Evolutionary conservation across 2,797 vertebrate species (phyloP), one percentile per base, ranked within the genome.

Genomic region (Melopsittacus undulatus): DNA sequence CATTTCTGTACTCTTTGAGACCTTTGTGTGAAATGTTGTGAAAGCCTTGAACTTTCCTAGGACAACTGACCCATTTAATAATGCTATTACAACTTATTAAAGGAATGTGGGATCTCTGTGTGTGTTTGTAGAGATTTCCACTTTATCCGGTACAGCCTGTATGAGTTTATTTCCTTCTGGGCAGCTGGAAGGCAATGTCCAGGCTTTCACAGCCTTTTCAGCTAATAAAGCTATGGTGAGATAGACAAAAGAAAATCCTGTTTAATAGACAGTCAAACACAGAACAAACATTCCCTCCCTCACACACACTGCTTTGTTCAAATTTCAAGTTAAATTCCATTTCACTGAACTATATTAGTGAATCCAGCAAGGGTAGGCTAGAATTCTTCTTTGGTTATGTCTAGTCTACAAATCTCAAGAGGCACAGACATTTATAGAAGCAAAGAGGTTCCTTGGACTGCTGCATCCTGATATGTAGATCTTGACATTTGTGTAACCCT

Each of bases 301-400:
- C 30, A 83, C 38, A 48, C 11, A 48, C 5, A 36, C 27, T 72
- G 6, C 24, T 81, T 85, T 92, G 29, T 52, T 95, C 66, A 66
- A 42, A 73, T 79, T 91, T 86, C 69, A 86, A 91, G 26, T 73
- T 75, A 83, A 93, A 96, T 93, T 94, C 45, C 54, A 62, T 93
- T 83, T 83, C 61, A 57, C 38, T 89, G 57, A 89, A 40, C 5
- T 48, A 9, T 49, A 51, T 87, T 86, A 63, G 17, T 67, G 36
- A 90, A 78, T 73, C 18, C 52, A 85, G 29, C 13, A 81, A 36
- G 9, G 26, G 30, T 7, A 66, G 23, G 36, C 9, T 90, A 51
- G 34, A 83, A 68, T 87, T 91, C 70, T 64, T 57, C 45, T 85
- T 94, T 80, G 76, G 38, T 74, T 62, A 7, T 29, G 5, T 48